phyloP scores from a whole-genome alignment of 1,140 invertebrate genomes.

The Drosophila repletoides region DNA sequence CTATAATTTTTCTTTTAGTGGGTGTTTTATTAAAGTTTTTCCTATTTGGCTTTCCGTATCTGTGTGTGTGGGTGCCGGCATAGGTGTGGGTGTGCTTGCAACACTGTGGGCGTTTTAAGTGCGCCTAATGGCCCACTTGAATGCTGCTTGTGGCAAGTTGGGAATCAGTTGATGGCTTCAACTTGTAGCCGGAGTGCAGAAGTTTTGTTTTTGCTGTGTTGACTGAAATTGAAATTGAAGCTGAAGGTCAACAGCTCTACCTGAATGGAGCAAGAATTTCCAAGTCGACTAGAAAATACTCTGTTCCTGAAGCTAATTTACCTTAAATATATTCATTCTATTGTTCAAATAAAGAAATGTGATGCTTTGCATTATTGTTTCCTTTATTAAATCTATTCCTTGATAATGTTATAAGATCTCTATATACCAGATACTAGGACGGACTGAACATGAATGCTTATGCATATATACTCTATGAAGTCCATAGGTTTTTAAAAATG shows the following conservation, averaged over 20 bases:
- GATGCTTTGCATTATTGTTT: too few relatives aligned
- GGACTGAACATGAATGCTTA: too few relatives aligned
- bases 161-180: conserved; percentile 45
- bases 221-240: conserved; percentile 18
- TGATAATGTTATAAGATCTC: too few relatives aligned
- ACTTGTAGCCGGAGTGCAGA: conserved; percentile 14
- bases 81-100: conserved; percentile 20
- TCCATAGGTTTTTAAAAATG: too few relatives aligned
- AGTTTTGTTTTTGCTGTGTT: conserved; percentile 11
- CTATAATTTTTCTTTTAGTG: conserved; percentile 71
- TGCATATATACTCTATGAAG: too few relatives aligned
- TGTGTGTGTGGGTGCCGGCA: not conserved
- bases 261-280: not conserved
- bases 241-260: conserved; percentile 35
- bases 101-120: conserved; percentile 53
- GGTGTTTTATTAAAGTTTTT: conserved; percentile 68
- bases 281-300: not conserved
- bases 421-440: too few relatives aligned
- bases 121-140: conserved; percentile 54
- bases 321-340: too few relatives aligned
- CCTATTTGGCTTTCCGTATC: conserved; percentile 29
- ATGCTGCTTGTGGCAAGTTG: conserved; percentile 42
- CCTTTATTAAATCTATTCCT: too few relatives aligned
- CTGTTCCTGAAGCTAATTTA: not conserved
- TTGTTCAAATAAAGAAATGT: too few relatives aligned